Base-by-base conservation (phyloP, 1,140 invertebrate genomes). In the Drosophila murphyi region DNA sequence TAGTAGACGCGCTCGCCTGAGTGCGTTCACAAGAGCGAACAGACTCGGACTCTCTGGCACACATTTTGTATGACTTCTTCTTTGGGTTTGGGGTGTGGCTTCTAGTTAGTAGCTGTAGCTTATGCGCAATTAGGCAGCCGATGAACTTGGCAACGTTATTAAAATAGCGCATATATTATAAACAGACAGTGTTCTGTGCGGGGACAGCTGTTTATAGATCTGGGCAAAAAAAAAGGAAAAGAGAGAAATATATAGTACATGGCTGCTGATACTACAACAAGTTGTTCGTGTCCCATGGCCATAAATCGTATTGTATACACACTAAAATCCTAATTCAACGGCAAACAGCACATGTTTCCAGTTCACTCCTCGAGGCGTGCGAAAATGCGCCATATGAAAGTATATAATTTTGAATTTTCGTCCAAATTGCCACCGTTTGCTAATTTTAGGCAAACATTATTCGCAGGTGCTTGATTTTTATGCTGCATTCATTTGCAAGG, bases 41-140 rank as follows among this genome's bases (percentile, higher is more conserved):
- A 1, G 20, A 20, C 20, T 20, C 20, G 20, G 20, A 20, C 20
- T 1, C 20, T 20, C 20, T 20, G 20, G 20, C 20, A 20, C 20
- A 20, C 20, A 20, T 68, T 6, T 12, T 35, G 34, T 39, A 47
- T 31, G n/a, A 4, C 12, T 43, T 37, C 28, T n/a, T 2, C 28
- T 20, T 1, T 20, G 20, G 20, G 20, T 20, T 20, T 20, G 20
- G 20, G 20, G 20, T 20, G 5, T 37, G 67, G 35, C n/a, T n/a
- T 28, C 63, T 52, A 43, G 59, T 28, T 73, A 31, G 54, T 20
- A 20, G 57, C 50, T 48, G 48, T 48, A 69, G 56, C 70, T 76
- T 68, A 77, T 77, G 70, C 70, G 70, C 74, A 73, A 77, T 77
- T 77, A 77, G 57, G 63, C 74, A 77, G 57, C 62, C 47, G 62